Base-by-base conservation (phyloP, 30 jellyfish, hydroid and myxozoan genomes). In the Aurelia aurita region DNA sequence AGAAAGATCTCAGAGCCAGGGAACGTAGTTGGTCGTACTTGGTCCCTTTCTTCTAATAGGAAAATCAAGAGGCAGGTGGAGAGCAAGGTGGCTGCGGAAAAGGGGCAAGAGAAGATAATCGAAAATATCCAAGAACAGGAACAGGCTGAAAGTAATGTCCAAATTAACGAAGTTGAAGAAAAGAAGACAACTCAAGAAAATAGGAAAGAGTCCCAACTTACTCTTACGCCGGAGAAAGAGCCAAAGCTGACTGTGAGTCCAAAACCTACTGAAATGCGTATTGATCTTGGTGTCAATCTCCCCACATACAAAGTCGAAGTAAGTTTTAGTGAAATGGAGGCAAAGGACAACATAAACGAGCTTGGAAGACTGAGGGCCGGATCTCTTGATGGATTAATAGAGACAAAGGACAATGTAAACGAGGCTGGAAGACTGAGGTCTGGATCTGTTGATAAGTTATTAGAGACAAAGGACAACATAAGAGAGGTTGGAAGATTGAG, bases 231-330 rank as follows among this genome's bases (percentile, higher is more conserved):
- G 16, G 51, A 39, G 6, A 39, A 39, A 7, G 14, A 59, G 3
- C 20, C 29, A 34, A 11, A 34, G 16, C 68, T n/a, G 2, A 8
- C 45, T 1, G 13, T 22, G 39, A 6, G 9, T 19, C 68, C n/a
- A 34, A 77, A 58, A 35, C 32, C 88, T 10, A 77, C 22, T 23
- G 79, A 77, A 62, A 21, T 77, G 35, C 53, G 22, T 59, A 67
- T 77, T 4, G 63, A 77, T 35, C 58, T 75, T 19, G 87, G 87
- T 7, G 63, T 32, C 55, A 59, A 65, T 20, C 91, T 81, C 25
- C 87, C 93, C 18, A 67, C 93, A 12, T 83, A 83, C 49, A 57
- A 70, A 28, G 75, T 83, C 18, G 93, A 70, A 14, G 93, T 83
- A 35, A 43, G 58, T 44, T 83, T 11, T 63, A 54, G 23, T 39